Conservation (phyloP, 2,797 vertebrate species). For the Dryobates pubescens region DNA sequence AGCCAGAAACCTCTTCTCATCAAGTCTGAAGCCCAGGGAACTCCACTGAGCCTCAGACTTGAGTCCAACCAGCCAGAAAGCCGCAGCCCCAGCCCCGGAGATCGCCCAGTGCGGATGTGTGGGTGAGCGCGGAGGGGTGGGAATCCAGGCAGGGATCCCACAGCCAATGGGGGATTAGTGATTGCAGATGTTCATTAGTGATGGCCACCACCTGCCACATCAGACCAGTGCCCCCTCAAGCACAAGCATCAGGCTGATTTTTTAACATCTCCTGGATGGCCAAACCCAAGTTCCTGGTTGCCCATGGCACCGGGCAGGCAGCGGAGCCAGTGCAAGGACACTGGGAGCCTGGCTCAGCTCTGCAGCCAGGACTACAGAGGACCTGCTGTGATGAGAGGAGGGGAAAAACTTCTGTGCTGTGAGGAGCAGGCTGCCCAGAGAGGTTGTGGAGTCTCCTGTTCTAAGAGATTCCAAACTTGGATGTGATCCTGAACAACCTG, state of each 20-base stretch:
- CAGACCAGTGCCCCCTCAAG: not conserved
- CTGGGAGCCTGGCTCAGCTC: not conserved
- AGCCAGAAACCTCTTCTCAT: slow-evolving; percentile 5
- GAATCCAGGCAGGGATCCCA: slow-evolving; percentile 52
- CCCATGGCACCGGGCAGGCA: not conserved
- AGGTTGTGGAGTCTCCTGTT: not conserved
- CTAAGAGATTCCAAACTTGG: not conserved
- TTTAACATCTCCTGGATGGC: not conserved
- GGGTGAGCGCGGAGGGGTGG: slow-evolving; percentile 6
- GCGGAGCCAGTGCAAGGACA: not conserved
- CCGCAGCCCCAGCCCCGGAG: slow-evolving; percentile 28
- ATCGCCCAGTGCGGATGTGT: not conserved
- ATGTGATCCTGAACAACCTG: not conserved
- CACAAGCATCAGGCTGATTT: not conserved
- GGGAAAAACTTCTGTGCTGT: no score
- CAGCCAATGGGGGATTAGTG: slow-evolving; percentile 37
- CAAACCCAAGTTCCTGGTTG: not conserved
- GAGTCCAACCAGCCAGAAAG: slow-evolving; percentile 30
- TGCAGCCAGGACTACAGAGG: not conserved
- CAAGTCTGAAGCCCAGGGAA: slow-evolving; percentile 26
- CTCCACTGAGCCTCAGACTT: slow-evolving; percentile 26
- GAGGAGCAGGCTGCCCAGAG: no score
- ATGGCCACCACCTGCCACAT: not conserved
- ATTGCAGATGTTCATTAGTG: slow-evolving; percentile 50
- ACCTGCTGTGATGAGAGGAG: not conserved